Conservation (phyloP, 2,888 invertebrate genomes). For the Mechanitis messenoides region DNA sequence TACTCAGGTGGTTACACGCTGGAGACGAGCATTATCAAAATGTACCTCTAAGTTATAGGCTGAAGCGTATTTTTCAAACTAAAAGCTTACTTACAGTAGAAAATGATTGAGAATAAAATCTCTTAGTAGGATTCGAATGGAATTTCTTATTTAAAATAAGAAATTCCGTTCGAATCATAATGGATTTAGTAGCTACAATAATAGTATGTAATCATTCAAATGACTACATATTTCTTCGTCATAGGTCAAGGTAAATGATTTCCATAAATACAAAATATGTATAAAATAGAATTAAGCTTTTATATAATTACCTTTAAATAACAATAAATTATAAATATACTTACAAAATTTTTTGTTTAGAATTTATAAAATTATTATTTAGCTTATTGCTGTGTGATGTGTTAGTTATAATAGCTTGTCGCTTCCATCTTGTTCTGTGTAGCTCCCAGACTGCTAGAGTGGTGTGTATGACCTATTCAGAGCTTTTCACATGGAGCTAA, state of each 20-base stretch:
- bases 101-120: neutral
- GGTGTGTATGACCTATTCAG: constrained; percentile 55
- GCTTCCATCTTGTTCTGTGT: constrained; percentile 21
- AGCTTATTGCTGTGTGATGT: neutral
- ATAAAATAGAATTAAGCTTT: too few relatives aligned
- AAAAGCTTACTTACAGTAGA: neutral
- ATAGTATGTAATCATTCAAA: too few relatives aligned
- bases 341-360: too few relatives aligned
- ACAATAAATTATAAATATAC: too few relatives aligned
- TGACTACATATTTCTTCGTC: too few relatives aligned
- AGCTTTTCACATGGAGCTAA: constrained; percentile 44
- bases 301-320: too few relatives aligned
- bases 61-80: constrained; percentile 8
- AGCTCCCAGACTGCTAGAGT: constrained; percentile 37
- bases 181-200: too few relatives aligned
- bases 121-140: neutral
- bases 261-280: too few relatives aligned
- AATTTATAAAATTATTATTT: too few relatives aligned
- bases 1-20: constrained; percentile 27
- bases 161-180: too few relatives aligned
- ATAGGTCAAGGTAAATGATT: too few relatives aligned
- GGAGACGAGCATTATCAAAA: constrained; percentile 26
- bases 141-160: too few relatives aligned
- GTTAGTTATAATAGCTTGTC: constrained; percentile 11
- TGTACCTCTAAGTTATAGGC: constrained; percentile 11